These are phyloP conservation scores for Oegoconia quadripuncta DNA, from an alignment of 2,888 invertebrate species.

Conservation along the genomic window DNA sequence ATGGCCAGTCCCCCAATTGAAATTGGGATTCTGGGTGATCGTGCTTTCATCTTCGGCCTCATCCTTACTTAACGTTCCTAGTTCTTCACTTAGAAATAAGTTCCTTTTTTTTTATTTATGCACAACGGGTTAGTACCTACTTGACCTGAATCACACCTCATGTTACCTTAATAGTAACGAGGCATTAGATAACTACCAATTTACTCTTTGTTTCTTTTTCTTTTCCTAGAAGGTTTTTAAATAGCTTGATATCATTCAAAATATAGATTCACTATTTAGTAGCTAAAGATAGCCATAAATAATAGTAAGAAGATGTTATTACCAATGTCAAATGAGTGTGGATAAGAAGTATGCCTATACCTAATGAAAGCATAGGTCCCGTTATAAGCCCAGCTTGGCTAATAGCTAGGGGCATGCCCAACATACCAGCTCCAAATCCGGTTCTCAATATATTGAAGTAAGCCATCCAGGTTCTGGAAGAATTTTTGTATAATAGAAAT, in stretches of 20 bases:
- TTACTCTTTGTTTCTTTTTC: too few species aligned
- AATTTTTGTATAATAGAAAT: too few species aligned
- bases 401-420: conserved; percentile 50
- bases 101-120: too few species aligned
- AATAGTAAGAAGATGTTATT: conserved; percentile 7
- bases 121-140: background rate
- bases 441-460: conserved; percentile 49
- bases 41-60: too few species aligned
- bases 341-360: conserved; percentile 36
- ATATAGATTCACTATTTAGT: too few species aligned
- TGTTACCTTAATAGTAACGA: too few species aligned
- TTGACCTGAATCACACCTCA: background rate
- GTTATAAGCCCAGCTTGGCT: conserved; percentile 48
- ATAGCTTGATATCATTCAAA: background rate
- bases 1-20: too few species aligned
- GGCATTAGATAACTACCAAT: too few species aligned
- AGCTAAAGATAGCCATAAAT: too few species aligned
- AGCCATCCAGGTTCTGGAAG: conserved; percentile 41
- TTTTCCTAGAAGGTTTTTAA: background rate
- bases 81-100: too few species aligned
- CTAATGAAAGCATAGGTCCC: conserved; percentile 38
- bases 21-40: too few species aligned
- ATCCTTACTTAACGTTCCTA: too few species aligned
- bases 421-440: conserved; percentile 45
- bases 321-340: conserved; percentile 49